phyloP scores from a whole-genome alignment of 2,888 invertebrate species.

The Sarcophaga variegata region DNA sequence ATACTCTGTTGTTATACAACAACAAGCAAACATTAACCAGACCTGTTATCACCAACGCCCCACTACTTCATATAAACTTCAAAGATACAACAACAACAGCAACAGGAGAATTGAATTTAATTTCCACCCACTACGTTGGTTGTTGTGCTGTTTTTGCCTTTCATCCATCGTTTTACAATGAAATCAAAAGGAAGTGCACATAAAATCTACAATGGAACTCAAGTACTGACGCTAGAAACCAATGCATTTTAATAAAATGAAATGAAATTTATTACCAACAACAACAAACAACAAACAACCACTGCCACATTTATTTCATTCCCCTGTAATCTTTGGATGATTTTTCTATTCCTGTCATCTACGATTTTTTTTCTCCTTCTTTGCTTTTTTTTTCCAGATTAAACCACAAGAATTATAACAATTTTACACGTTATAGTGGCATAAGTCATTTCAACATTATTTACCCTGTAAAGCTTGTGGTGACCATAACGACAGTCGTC shows the following conservation, averaged over 20 bases:
- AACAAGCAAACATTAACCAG: background rate
- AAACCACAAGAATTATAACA: slow-evolving; percentile 79
- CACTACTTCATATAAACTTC: slow-evolving; percentile 24
- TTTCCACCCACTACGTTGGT: slow-evolving; percentile 17
- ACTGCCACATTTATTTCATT: slow-evolving; percentile 1
- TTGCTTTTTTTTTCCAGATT: slow-evolving; percentile 42
- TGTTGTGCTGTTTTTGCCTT: background rate
- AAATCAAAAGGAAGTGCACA: slow-evolving; percentile 57
- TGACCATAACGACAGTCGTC: slow-evolving; percentile 60
- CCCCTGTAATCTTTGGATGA: slow-evolving; percentile 5
- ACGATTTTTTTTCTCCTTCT: background rate
- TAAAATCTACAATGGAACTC: slow-evolving; percentile 42
- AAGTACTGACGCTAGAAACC: slow-evolving; percentile 47
- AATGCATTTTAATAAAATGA: slow-evolving; percentile 68
- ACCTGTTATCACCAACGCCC: background rate
- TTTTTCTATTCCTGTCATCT: slow-evolving; percentile 34
- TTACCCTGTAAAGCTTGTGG: slow-evolving; percentile 29
- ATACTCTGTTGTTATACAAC: slow-evolving; percentile 1
- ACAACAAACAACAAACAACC: slow-evolving; percentile 1
- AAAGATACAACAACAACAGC: slow-evolving; percentile 37
- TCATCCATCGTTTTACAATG: slow-evolving; percentile 15
- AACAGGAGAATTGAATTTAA: slow-evolving; percentile 20
- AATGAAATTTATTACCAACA: slow-evolving; percentile 73
- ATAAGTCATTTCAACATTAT: slow-evolving; percentile 75
- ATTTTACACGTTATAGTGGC: slow-evolving; percentile 79